A percentile compares a stretch with the other conserved stretches of the same genome.
These are phyloP conservation scores for Mirounga angustirostris DNA, from an alignment of 2,113 vertebrate genomes.

Conservation along the genomic window DNA sequence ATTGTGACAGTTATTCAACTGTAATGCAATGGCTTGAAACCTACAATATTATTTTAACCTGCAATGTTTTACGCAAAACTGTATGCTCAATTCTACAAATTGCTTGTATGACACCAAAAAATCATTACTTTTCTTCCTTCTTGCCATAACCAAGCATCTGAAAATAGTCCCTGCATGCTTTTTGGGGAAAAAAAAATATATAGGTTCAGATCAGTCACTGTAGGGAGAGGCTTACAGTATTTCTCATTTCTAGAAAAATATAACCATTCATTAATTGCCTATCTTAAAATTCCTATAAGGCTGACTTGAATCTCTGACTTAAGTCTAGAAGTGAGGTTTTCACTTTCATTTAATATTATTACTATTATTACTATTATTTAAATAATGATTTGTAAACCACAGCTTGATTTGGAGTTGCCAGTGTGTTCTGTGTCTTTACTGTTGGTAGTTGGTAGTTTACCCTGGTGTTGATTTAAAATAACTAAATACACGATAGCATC, in stretches of 20 bases:
- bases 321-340: slow-evolving; percentile 87
- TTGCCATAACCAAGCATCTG: slow-evolving; percentile 86
- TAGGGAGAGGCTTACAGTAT: slow-evolving; percentile 85
- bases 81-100: slow-evolving; percentile 88
- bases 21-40: slow-evolving; percentile 88
- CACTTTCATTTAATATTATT: slow-evolving; percentile 70
- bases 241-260: slow-evolving; percentile 84
- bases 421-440: slow-evolving; percentile 87
- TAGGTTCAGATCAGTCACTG: slow-evolving; percentile 84
- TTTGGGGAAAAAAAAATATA: slow-evolving; percentile 66
- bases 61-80: slow-evolving; percentile 89
- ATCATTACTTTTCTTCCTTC: slow-evolving; percentile 87
- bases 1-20: slow-evolving; percentile 85
- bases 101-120: slow-evolving; percentile 85
- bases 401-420: slow-evolving; percentile 87
- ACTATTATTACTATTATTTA: slow-evolving; percentile 86
- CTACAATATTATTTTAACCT: slow-evolving; percentile 88
- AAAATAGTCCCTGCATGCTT: slow-evolving; percentile 89
- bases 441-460: slow-evolving; percentile 85
- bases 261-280: slow-evolving; percentile 85
- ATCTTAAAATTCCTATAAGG: slow-evolving; percentile 87
- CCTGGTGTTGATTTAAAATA: slow-evolving; percentile 86
- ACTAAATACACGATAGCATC: slow-evolving; percentile 87
- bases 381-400: slow-evolving; percentile 86
- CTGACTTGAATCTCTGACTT: slow-evolving; percentile 88